Evolutionary conservation across 2,888 invertebrate species (phyloP), one percentile per base, ranked within the genome.

Genomic region (Troglohyphantes excavatus): DNA sequence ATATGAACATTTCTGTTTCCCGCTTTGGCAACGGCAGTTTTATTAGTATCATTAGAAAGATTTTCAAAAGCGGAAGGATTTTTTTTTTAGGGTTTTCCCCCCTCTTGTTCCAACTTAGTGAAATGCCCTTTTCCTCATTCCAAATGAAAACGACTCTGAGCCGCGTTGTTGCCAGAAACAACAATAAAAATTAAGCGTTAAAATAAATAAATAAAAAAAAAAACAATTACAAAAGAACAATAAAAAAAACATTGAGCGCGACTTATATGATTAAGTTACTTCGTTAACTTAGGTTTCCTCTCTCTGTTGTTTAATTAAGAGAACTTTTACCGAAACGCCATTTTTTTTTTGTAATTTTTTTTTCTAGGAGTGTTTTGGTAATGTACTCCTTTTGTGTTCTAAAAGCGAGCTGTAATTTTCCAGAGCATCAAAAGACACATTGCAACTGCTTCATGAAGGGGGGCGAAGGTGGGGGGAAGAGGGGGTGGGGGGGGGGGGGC

Each of bases 221-320:
- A n/a, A 53, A 53, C 39, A 39, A 39, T 39, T 39, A 53, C 5
- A 13, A 53, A 53, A 53, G 26, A 17, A n/a, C 13, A 43, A 70
- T 33, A 72, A 72, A 46, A 65, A 26, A n/a, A 65, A 27, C 29
- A 65, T 27, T 11, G 19, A 88, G 53, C 81, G 67, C 73, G 73
- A 53, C 70, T 53, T 59, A 53, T 72, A 72, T 73, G 88, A 88
- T 88, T 82, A 88, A 88, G 82, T 88, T 88, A 82, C 88, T 88
- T 76, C 88, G 81, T 88, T 88, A 88, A 88, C 88, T 88, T 67
- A 21, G 67, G 75, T 88, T 88, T 88, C 75, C 88, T 65, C 81
- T 61, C 70, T 88, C 68, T 72, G 82, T 88, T 88, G 88, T 88
- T 88, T 88, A 88, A 88, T 88, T 88, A 88, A 88, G 88, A 88